Evolutionary conservation across 2,797 vertebrate species (phyloP).

Genomic region (Centroberyx gerrardi): DNA sequence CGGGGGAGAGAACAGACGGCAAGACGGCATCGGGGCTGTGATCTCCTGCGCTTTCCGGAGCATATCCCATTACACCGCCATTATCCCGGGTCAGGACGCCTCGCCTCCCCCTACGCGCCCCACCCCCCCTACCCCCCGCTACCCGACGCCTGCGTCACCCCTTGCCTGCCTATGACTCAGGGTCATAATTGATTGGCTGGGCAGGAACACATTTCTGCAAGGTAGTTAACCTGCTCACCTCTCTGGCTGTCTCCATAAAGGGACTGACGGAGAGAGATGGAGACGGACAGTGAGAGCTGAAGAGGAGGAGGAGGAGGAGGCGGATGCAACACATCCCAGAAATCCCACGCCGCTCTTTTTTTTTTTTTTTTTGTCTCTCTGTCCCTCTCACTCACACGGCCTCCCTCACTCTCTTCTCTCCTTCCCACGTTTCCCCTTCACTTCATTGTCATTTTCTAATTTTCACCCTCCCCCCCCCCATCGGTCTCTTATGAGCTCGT

Average conservation of each 20-base stretch:
- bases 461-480: conserved; percentile 25
- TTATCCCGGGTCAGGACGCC: conserved; percentile 65
- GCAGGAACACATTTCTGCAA: conserved; percentile 62
- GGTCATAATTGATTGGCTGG: conserved; percentile 65
- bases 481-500: not conserved
- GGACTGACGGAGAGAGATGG: conserved; percentile 39
- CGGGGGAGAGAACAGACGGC: conserved; percentile 49
- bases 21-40: conserved; percentile 42
- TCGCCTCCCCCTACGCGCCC: conserved; percentile 31
- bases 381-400: not conserved
- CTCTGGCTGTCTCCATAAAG: conserved; percentile 42
- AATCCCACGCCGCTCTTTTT: conserved; percentile 11
- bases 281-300: conserved; percentile 33
- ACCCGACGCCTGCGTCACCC: conserved; percentile 26
- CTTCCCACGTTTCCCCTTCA: not conserved
- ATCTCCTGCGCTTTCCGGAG: conserved; percentile 47
- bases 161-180: conserved; percentile 30
- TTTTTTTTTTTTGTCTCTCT: not conserved
- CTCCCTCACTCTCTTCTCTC: not conserved
- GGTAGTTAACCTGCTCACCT: conserved; percentile 54
- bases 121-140: conserved; percentile 24
- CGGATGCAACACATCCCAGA: conserved; percentile 28
- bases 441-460: conserved; percentile 17
- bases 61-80: conserved; percentile 63
- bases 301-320: not conserved